Evolutionary conservation across 2,888 invertebrate genomes (phyloP).

Genomic region (Maniola hyperantus): DNA sequence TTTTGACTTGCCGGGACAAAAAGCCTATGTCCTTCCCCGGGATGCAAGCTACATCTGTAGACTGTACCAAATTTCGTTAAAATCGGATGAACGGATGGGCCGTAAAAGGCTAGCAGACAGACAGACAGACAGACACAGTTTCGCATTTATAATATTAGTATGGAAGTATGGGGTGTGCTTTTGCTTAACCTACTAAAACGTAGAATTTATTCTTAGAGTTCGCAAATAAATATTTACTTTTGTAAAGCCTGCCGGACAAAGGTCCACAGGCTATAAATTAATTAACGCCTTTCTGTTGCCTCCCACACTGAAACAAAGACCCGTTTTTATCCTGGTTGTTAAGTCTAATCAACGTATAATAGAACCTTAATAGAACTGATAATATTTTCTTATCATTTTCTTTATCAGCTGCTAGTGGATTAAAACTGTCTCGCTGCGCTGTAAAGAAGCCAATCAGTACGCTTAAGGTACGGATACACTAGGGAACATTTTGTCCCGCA

Average conservation of each 20-base stretch:
- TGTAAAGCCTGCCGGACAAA: background rate
- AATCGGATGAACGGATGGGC: too few relatives aligned
- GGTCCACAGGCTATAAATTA: constrained; percentile 1
- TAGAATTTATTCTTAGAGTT: background rate
- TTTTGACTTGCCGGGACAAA: too few relatives aligned
- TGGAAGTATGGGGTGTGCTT: background rate
- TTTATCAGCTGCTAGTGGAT: background rate
- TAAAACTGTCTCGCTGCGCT: too few relatives aligned
- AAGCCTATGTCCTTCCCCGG: too few relatives aligned
- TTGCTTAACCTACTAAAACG: background rate
- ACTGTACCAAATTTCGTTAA: too few relatives aligned
- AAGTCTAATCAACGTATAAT: constrained; percentile 6
- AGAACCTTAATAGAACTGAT: background rate
- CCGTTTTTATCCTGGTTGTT: background rate
- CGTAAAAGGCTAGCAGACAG: too few relatives aligned
- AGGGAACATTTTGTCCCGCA: too few relatives aligned
- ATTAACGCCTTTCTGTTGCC: constrained; percentile 1
- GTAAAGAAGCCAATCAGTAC: too few relatives aligned
- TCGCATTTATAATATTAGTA: too few relatives aligned
- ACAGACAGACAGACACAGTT: too few relatives aligned
- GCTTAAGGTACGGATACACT: too few relatives aligned
- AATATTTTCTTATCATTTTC: background rate
- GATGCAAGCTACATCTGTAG: too few relatives aligned
- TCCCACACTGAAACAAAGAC: background rate
- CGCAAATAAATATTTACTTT: background rate